phyloP scores from a whole-genome alignment of 2,797 vertebrate genomes.

The Cryptoblepharus egeriae region DNA sequence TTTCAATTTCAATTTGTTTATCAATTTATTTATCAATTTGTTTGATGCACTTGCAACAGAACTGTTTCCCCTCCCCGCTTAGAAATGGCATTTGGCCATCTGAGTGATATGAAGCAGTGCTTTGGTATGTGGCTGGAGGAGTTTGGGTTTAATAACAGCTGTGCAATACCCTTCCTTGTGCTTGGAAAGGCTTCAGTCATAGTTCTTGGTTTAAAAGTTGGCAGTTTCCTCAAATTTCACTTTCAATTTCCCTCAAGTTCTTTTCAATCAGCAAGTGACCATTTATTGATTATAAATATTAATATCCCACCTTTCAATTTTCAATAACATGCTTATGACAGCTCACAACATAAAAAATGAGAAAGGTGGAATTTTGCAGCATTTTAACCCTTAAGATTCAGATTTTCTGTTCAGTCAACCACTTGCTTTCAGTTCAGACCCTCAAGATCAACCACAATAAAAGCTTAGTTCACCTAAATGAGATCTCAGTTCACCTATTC shows the following conservation, averaged over 20 bases:
- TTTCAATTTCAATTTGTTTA: not conserved
- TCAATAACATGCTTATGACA: too few species aligned
- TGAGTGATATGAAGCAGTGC: not conserved
- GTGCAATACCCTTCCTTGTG: not conserved
- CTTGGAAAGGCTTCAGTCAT: slow-evolving; percentile 15
- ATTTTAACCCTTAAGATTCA: too few species aligned
- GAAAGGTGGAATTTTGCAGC: too few species aligned
- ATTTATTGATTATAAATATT: not conserved
- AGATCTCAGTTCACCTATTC: not conserved
- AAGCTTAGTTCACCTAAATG: too few species aligned
- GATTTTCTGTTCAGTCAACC: too few species aligned
- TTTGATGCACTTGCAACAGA: too few species aligned
- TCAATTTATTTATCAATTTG: not conserved
- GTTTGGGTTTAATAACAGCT: not conserved
- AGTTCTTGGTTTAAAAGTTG: not conserved
- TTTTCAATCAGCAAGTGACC: not conserved
- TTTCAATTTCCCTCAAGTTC: not conserved
- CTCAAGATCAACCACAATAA: too few species aligned
- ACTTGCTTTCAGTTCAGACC: too few species aligned
- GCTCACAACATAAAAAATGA: too few species aligned
- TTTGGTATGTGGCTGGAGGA: not conserved
- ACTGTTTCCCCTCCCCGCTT: not conserved
- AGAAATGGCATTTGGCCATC: not conserved
- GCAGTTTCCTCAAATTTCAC: not conserved
- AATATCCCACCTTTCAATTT: too few species aligned